phyloP scores from a whole-genome alignment of 1,140 invertebrate genomes.

The Centruroides vittatus region DNA sequence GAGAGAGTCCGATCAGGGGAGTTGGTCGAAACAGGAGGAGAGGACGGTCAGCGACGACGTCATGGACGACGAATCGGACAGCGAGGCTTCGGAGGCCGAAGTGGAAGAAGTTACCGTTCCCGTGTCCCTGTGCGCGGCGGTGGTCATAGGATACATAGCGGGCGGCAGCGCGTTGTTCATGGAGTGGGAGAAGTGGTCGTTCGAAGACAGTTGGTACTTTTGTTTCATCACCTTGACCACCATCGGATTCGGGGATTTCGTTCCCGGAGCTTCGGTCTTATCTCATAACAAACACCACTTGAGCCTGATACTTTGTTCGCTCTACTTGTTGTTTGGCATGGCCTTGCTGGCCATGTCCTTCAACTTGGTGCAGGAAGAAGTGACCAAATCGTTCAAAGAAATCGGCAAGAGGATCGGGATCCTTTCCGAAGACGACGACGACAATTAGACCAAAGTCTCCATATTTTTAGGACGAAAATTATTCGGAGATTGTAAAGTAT shows the following conservation, averaged over 20 bases:
- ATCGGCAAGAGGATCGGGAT: slow-evolving; percentile 44
- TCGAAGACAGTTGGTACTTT: slow-evolving; percentile 78
- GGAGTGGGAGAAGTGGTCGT: slow-evolving; percentile 62
- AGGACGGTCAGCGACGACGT: not conserved
- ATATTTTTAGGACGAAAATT: no score
- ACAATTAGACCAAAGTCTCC: not conserved
- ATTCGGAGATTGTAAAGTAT: no score
- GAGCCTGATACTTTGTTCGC: slow-evolving; percentile 35
- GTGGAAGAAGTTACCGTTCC: slow-evolving; percentile 10
- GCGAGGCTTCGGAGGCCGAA: not conserved
- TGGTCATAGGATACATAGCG: slow-evolving; percentile 18
- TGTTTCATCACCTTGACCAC: slow-evolving; percentile 84
- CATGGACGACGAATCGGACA: not conserved
- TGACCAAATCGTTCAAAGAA: slow-evolving; percentile 52
- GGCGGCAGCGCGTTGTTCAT: slow-evolving; percentile 29
- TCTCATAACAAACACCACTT: slow-evolving; percentile 30
- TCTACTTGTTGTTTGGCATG: slow-evolving; percentile 71
- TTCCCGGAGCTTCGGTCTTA: slow-evolving; percentile 44
- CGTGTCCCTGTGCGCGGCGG: slow-evolving; percentile 13
- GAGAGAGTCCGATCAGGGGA: not conserved
- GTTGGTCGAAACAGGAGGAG: not conserved
- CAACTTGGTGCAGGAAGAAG: slow-evolving; percentile 76
- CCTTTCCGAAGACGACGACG: slow-evolving; percentile 22
- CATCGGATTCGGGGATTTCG: slow-evolving; percentile 86
- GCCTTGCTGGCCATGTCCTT: slow-evolving; percentile 84